Evolutionary conservation across 2,888 invertebrate genomes (phyloP).

Genomic region (Heliconius hortense): DNA sequence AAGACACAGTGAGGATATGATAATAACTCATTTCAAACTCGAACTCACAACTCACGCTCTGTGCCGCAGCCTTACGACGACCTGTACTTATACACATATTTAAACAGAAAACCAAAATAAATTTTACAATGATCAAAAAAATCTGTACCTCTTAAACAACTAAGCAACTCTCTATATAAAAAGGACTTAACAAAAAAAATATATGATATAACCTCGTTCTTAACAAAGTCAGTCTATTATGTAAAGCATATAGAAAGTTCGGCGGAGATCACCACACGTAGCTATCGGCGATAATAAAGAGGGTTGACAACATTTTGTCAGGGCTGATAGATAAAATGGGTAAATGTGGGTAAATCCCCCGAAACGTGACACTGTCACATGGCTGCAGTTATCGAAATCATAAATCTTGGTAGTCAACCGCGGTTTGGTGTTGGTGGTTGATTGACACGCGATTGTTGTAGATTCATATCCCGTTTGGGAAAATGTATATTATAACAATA

Average conservation of each 20-base stretch:
- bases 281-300: constrained; percentile 27
- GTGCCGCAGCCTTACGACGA: too few relatives aligned
- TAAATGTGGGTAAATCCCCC: constrained; percentile 22
- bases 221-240: constrained; percentile 9
- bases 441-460: background rate
- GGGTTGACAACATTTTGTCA: constrained; percentile 26
- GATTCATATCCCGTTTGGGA: background rate
- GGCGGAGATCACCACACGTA: constrained; percentile 8
- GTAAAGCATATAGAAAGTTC: constrained; percentile 14
- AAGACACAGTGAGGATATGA: too few relatives aligned
- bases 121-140: too few relatives aligned
- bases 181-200: too few relatives aligned
- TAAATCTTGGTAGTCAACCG: background rate
- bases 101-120: too few relatives aligned
- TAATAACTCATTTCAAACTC: too few relatives aligned
- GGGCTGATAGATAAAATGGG: constrained; percentile 20
- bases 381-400: constrained; percentile 16
- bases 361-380: constrained; percentile 16
- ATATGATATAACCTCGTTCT: background rate
- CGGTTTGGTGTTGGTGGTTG: background rate
- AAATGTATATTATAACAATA: background rate
- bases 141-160: too few relatives aligned
- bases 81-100: too few relatives aligned
- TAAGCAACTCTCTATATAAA: too few relatives aligned
- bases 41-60: too few relatives aligned